Conservation (phyloP, 2,797 vertebrate species). For the Gymnopithys bicolor region DNA sequence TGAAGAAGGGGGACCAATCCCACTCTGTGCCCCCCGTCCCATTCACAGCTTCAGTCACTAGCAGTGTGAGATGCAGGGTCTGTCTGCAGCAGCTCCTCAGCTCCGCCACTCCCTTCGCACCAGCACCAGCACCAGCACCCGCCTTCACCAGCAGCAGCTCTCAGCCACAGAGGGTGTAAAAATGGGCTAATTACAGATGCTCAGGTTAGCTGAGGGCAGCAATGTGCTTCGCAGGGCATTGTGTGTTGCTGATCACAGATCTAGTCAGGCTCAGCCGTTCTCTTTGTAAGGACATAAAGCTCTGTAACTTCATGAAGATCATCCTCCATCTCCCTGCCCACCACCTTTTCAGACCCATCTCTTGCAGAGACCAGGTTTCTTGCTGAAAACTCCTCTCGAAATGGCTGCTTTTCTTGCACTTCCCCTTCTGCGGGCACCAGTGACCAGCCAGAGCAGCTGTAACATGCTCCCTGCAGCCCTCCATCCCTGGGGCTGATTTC, state of each 20-base stretch:
- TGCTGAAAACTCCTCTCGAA: not conserved
- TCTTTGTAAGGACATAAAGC: not conserved
- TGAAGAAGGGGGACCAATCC: rapidly evolving
- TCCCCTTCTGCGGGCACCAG: rapidly evolving
- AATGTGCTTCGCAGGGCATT: rapidly evolving
- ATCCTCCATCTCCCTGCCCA: rapidly evolving
- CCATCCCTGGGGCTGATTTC: not conserved
- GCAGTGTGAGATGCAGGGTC: rapidly evolving
- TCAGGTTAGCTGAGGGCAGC: too few relatives aligned
- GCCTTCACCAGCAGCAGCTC: not conserved
- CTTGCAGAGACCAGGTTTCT: too few relatives aligned
- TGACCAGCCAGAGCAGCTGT: not conserved
- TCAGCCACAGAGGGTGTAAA: not conserved
- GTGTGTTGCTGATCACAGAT: rapidly evolving
- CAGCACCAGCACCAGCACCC: too few relatives aligned
- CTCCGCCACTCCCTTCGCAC: rapidly evolving
- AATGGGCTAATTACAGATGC: not conserved
- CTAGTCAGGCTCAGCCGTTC: not conserved
- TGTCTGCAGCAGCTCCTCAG: not conserved
- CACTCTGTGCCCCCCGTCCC: rapidly evolving
- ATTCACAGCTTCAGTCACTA: rapidly evolving
- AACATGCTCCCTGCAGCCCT: rapidly evolving
- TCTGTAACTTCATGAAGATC: not conserved
- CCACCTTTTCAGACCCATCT: not conserved
- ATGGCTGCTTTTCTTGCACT: not conserved